Evolutionary conservation across 2,797 vertebrate species (phyloP).

Genomic region (Mus minutoides): DNA sequence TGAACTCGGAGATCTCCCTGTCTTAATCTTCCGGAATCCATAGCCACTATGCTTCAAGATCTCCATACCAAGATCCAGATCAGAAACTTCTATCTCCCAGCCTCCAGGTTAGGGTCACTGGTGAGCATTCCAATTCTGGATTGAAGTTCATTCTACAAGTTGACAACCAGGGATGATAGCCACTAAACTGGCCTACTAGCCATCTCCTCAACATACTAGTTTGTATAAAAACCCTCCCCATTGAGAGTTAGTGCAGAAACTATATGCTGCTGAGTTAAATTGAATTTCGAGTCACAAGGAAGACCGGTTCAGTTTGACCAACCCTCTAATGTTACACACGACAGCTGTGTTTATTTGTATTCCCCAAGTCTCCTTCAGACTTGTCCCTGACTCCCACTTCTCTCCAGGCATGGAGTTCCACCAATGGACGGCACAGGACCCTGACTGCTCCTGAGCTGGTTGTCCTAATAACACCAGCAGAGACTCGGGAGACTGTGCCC

Average conservation of each 20-base stretch:
- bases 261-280: not conserved
- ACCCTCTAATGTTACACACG: not conserved
- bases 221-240: not conserved
- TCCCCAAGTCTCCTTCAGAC: not conserved
- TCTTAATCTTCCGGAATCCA: no score
- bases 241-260: not conserved
- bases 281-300: not conserved
- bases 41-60: no score
- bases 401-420: not conserved
- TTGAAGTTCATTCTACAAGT: no score
- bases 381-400: not conserved
- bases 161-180: no score
- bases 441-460: no score
- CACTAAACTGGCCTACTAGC: not conserved
- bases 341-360: not conserved
- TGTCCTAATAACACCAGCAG: not conserved
- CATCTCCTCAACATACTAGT: not conserved
- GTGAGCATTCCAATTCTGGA: no score
- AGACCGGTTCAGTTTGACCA: not conserved
- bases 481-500: not conserved
- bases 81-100: no score
- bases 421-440: not conserved
- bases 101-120: no score
- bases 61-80: no score
- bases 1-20: no score